phyloP scores from a whole-genome alignment of 1,140 invertebrate species.

The Drosophila chauvacae region DNA sequence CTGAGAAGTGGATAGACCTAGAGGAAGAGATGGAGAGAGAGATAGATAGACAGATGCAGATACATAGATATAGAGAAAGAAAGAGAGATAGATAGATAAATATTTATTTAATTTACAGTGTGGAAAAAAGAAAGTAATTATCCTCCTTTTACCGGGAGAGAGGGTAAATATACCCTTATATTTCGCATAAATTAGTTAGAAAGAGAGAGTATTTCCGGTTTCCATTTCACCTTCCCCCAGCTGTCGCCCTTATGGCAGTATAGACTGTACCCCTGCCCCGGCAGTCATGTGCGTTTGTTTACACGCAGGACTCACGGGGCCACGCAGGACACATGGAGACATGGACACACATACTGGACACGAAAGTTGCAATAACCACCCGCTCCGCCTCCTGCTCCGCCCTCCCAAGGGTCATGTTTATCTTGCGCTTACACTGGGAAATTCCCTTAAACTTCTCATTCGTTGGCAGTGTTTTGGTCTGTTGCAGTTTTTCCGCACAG shows the following conservation, averaged over 20 bases:
- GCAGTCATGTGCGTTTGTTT: constrained; percentile 61
- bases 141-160: neutral
- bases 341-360: constrained; percentile 1
- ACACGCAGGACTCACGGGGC: constrained; percentile 28
- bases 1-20: neutral
- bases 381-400: neutral
- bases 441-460: constrained; percentile 68
- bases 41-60: neutral
- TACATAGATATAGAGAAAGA: neutral
- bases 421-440: constrained; percentile 70
- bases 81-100: neutral
- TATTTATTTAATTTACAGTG: too few species aligned
- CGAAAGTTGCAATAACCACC: constrained; percentile 1
- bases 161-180: neutral
- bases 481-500: constrained; percentile 62
- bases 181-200: neutral
- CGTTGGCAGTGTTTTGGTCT: constrained; percentile 50
- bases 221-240: too few species aligned
- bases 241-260: neutral
- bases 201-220: neutral
- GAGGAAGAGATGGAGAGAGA: neutral
- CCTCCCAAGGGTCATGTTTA: constrained; percentile 73
- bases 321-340: neutral
- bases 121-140: too few species aligned
- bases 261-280: neutral